Base-by-base conservation (phyloP, 2,888 invertebrate species). In the Hypomecis punctinalis region DNA sequence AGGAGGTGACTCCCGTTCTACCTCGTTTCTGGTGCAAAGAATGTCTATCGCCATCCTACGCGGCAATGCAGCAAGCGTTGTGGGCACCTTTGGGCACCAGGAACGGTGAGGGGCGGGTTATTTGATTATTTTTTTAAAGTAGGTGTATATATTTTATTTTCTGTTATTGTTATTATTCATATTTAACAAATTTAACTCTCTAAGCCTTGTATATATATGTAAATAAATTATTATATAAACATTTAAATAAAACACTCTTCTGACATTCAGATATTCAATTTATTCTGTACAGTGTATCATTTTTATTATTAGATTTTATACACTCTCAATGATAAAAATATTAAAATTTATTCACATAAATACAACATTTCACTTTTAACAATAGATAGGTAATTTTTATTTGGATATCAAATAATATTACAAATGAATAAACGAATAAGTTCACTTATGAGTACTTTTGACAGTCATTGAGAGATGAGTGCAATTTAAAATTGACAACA, bases 201-300 rank as follows among this genome's bases (percentile, higher is more conserved):
- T n/a, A n/a, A n/a, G n/a, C n/a, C n/a, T n/a, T n/a, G n/a, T n/a
- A n/a, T n/a, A n/a, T n/a, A n/a, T n/a, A n/a, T n/a, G n/a, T n/a
- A n/a, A n/a, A n/a, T n/a, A n/a, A n/a, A n/a, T n/a, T n/a, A n/a
- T n/a, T n/a, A n/a, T n/a, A n/a, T n/a, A n/a, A n/a, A n/a, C n/a
- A n/a, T 49, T 48, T 7, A 63, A 71, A 68, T 62, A 48, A 69
- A 71, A 62, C 47, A 51, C 42, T 47, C n/a, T 13, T 62, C 79
- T 11, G 83, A 89, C 90, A 89, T 85, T 86, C 78, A 90, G 89
- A 90, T 83, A 84, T 78, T 81, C 80, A 76, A 76, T 85, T 85
- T 82, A 84, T 84, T 84, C 80, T 88, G 80, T 89, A 88, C 88
- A 89, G 80, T 86, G 83, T 73, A 76, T 63, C 66, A 77, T 71